Conservation (phyloP, 2,797 vertebrate genomes). For the Neosilurus mollespiculum region DNA sequence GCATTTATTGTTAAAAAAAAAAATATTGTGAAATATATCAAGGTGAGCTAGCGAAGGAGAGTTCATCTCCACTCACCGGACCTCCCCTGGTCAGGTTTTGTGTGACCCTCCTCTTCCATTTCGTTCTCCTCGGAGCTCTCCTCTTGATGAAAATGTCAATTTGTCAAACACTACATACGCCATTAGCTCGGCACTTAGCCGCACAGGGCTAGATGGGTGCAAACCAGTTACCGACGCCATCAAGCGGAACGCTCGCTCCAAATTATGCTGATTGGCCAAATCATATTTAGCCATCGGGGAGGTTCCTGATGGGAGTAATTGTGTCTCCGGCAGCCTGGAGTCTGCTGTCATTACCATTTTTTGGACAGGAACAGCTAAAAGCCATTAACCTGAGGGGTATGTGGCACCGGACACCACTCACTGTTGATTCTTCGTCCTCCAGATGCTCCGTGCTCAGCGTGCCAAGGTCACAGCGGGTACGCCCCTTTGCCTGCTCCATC, state of each 20-base stretch:
- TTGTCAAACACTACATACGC: conserved; percentile 59
- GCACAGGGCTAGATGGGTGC: conserved; percentile 52
- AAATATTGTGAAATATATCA: conserved; percentile 15
- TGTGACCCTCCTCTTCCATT: conserved; percentile 34
- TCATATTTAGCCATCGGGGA: conserved; percentile 63
- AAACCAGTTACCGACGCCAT: conserved; percentile 59
- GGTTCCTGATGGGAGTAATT: conserved; percentile 59
- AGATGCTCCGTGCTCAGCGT: conserved; percentile 41
- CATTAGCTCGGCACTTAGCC: conserved; percentile 55
- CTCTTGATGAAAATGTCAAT: conserved; percentile 62
- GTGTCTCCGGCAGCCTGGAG: conserved; percentile 46
- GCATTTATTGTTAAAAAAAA: conserved; percentile 3
- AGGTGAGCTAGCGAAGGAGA: conserved; percentile 4
- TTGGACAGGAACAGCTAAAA: conserved; percentile 59
- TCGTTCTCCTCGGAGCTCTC: conserved; percentile 35
- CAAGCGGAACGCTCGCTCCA: conserved; percentile 70
- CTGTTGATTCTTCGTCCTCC: conserved; percentile 44
- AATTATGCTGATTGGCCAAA: conserved; percentile 76
- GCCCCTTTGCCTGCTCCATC: conserved; percentile 37
- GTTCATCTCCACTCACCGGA: conserved; percentile 28
- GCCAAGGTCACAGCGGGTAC: conserved; percentile 55
- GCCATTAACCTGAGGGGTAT: conserved; percentile 58
- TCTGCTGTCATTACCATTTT: conserved; percentile 57
- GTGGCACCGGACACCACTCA: conserved; percentile 41
- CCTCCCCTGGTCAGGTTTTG: conserved; percentile 17